These are phyloP conservation scores for Bombus fervidus DNA, from an alignment of 1,140 invertebrate genomes.

Conservation along the genomic window DNA sequence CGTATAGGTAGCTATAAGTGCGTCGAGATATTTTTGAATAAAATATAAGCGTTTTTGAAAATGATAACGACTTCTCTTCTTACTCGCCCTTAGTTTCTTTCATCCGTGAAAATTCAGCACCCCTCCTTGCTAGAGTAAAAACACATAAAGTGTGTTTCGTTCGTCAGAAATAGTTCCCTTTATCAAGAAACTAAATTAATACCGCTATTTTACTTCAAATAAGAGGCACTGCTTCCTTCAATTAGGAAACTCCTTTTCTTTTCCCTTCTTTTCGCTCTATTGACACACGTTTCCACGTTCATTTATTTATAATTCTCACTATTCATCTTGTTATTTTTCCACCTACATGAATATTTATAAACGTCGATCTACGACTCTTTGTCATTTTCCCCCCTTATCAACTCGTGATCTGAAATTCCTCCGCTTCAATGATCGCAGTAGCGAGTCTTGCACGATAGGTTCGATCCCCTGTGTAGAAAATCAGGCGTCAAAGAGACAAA, in stretches of 20 bases:
- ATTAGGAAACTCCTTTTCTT: not conserved
- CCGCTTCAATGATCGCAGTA: too few species aligned
- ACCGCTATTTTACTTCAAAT: not conserved
- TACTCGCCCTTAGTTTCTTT: not conserved
- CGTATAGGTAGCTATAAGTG: constrained; percentile 42
- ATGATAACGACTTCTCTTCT: not conserved
- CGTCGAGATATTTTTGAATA: constrained; percentile 46
- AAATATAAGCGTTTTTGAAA: constrained; percentile 35
- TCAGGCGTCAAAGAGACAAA: not conserved
- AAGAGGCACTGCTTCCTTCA: not conserved
- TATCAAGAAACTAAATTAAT: not conserved
- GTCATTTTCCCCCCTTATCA: not conserved
- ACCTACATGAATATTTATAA: not conserved
- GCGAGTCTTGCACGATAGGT: too few species aligned
- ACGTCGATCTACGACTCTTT: not conserved
- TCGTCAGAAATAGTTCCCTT: not conserved
- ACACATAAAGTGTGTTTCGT: not conserved
- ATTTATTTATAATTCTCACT: not conserved
- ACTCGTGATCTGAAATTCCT: not conserved
- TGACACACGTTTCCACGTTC: not conserved
- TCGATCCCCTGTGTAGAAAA: too few species aligned
- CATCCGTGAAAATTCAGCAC: not conserved
- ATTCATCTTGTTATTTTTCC: not conserved
- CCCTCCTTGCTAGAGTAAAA: too few species aligned
- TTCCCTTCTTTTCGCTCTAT: not conserved